These are phyloP conservation scores for Ichneumoninae sp. DNA, from an alignment of 2,888 invertebrate genomes.

Conservation along the genomic window DNA sequence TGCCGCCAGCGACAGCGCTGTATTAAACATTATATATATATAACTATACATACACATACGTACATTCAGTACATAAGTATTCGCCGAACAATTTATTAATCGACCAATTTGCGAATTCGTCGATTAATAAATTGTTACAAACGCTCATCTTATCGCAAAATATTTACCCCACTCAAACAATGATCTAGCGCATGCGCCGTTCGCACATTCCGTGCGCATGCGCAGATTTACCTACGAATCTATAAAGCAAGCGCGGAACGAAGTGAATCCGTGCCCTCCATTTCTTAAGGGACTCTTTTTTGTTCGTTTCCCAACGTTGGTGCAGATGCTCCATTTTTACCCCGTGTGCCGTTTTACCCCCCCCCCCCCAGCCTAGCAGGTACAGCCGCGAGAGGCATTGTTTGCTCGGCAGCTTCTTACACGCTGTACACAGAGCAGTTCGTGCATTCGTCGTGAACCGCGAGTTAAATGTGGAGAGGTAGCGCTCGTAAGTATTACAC, in stretches of 20 bases:
- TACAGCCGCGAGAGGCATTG: conserved; percentile 7
- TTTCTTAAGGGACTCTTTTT: no score
- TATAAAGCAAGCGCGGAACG: not conserved
- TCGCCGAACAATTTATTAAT: conserved; percentile 36
- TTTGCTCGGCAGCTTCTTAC: not conserved
- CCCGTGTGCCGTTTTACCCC: no score
- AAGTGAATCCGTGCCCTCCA: no score
- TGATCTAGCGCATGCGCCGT: not conserved
- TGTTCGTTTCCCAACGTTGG: no score
- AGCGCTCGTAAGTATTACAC: conserved; percentile 13
- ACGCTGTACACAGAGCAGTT: not conserved
- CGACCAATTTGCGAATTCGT: conserved; percentile 72
- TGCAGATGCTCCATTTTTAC: no score
- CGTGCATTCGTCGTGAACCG: conserved; percentile 24
- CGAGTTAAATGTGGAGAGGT: conserved; percentile 19
- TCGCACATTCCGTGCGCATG: not conserved
- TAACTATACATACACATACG: not conserved
- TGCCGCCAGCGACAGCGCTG: conserved; percentile 66
- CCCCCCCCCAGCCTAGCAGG: not conserved
- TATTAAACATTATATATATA: conserved; percentile 22
- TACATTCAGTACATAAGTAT: conserved; percentile 10
- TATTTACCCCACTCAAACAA: not conserved
- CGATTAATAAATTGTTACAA: conserved; percentile 32
- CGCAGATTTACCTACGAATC: conserved; percentile 1
- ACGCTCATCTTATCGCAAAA: conserved; percentile 33